Percentiles rank a stretch among this genome's conserved stretches.
These are phyloP conservation scores for Andrena praecox DNA, from an alignment of 2,888 invertebrate species.

Conservation along the genomic window DNA sequence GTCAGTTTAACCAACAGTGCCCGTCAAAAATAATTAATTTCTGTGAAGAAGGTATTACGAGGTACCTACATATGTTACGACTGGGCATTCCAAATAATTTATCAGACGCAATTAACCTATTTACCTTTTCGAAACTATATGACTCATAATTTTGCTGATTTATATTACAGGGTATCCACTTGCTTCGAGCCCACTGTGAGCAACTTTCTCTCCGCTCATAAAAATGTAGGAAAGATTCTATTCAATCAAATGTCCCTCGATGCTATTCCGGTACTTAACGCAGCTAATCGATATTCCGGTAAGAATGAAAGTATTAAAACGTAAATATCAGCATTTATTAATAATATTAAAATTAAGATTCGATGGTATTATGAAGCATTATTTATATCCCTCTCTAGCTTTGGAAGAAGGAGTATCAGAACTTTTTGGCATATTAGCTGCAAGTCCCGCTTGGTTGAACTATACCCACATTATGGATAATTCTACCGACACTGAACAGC, in stretches of 20 bases:
- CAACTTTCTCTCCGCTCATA: conserved; percentile 79
- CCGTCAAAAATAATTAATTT: conserved; percentile 77
- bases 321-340: background rate
- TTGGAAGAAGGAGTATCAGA: conserved; percentile 79
- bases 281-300: conserved; percentile 81
- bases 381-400: conserved; percentile 60
- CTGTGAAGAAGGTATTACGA: conserved; percentile 74
- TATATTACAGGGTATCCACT: conserved; percentile 75
- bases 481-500: conserved; percentile 69
- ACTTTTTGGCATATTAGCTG: conserved; percentile 79
- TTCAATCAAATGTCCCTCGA: conserved; percentile 76
- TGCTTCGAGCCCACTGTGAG: conserved; percentile 78
- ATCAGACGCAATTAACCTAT: background rate
- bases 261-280: conserved; percentile 75
- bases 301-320: background rate
- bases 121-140: too few species aligned
- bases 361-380: background rate
- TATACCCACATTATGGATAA: conserved; percentile 70
- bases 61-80: conserved; percentile 59
- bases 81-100: background rate
- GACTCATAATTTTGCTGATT: background rate
- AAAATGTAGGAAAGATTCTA: conserved; percentile 77
- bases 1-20: conserved; percentile 76
- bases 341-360: background rate
- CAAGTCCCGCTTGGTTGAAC: conserved; percentile 78